Evolutionary conservation across 2,888 invertebrate species (phyloP).

Genomic region (Epinotia brunnichana): DNA sequence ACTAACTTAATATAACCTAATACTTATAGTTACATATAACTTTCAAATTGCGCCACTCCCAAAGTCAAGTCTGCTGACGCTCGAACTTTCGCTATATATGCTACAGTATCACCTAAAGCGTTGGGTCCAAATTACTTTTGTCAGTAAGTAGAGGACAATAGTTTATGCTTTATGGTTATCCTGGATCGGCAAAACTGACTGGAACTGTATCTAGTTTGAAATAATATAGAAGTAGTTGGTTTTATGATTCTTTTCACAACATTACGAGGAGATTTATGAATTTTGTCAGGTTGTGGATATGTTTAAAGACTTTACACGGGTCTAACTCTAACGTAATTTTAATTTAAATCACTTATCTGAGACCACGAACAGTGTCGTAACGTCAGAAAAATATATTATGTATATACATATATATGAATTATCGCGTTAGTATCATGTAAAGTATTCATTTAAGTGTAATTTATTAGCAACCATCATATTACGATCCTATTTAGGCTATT

Average conservation of each 20-base stretch:
- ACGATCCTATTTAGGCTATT: no score
- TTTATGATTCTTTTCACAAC: background rate
- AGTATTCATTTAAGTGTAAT: no score
- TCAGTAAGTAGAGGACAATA: conserved; percentile 11
- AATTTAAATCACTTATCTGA: no score
- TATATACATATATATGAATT: no score
- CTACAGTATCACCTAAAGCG: conserved; percentile 14
- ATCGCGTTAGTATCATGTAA: no score
- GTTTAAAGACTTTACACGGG: no score
- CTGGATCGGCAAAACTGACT: background rate
- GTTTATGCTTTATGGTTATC: conserved; percentile 19
- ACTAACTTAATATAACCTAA: conserved; percentile 6
- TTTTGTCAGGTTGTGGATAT: no score
- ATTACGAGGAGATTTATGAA: no score
- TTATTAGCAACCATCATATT: no score
- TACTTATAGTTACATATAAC: background rate
- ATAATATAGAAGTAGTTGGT: background rate
- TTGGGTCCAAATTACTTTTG: conserved; percentile 22
- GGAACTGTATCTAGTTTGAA: conserved; percentile 4
- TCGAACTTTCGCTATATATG: conserved; percentile 30
- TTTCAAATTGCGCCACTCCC: conserved; percentile 12
- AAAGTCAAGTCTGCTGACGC: conserved; percentile 3
- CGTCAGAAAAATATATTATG: no score
- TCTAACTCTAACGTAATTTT: no score
- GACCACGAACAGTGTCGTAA: no score